Evolutionary conservation across 2,888 invertebrate species (phyloP).

Genomic region (Agonopterix arenella): DNA sequence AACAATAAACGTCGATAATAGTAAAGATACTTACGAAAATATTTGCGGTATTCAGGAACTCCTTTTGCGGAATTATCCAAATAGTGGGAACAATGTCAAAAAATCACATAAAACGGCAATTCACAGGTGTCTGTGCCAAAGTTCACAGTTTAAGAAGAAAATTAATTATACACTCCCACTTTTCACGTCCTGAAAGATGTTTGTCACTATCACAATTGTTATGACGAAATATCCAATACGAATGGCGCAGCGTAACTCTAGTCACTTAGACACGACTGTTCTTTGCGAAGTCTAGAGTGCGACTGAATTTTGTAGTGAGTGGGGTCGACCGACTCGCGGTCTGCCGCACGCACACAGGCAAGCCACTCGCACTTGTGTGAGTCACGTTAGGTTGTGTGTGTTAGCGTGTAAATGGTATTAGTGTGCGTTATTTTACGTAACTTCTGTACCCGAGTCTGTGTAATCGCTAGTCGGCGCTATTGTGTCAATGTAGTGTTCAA

Average conservation of each 20-base stretch:
- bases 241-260: conserved; percentile 46
- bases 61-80: conserved; percentile 72
- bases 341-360: conserved; percentile 50
- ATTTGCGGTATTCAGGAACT: conserved; percentile 67
- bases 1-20: conserved; percentile 5
- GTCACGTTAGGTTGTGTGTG: conserved; percentile 19
- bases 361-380: conserved; percentile 29
- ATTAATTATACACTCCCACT: conserved; percentile 59
- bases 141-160: conserved; percentile 51
- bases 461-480: conserved; percentile 59
- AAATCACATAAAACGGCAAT: conserved; percentile 51
- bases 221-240: conserved; percentile 71
- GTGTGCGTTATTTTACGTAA: conserved; percentile 60
- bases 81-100: conserved; percentile 63
- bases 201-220: conserved; percentile 71
- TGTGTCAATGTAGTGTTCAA: conserved; percentile 65
- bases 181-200: conserved; percentile 57
- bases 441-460: conserved; percentile 40
- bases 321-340: conserved; percentile 66
- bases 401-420: conserved; percentile 17
- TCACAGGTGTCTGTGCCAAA: conserved; percentile 41
- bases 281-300: conserved; percentile 52
- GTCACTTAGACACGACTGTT: conserved; percentile 49
- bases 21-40: conserved; percentile 66
- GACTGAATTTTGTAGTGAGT: conserved; percentile 73